These are phyloP conservation scores for Dendrocopos noguchii DNA, from an alignment of 2,113 vertebrate genomes.

Conservation along the genomic window DNA sequence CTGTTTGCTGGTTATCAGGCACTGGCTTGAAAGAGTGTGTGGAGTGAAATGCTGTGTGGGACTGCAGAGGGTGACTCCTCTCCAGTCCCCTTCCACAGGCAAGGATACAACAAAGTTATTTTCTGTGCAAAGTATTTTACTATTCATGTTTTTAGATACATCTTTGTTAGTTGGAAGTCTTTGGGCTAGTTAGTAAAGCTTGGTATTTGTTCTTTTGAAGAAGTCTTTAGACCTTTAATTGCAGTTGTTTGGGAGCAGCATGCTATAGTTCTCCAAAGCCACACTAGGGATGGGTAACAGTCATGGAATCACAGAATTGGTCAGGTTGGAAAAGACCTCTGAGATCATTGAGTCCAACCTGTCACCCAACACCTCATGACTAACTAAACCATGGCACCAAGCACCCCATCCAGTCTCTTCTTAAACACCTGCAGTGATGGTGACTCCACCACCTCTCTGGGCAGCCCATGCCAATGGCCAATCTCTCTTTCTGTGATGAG, in stretches of 20 bases:
- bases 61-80: too few species aligned
- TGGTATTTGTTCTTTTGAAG: background rate
- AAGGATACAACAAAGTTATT: background rate
- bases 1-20: background rate
- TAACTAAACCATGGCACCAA: too few species aligned
- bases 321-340: too few species aligned
- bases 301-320: background rate
- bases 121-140: background rate
- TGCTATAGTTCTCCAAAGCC: background rate
- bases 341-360: too few species aligned
- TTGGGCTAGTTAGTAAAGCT: background rate
- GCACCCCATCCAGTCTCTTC: too few species aligned
- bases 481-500: too few species aligned
- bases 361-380: too few species aligned
- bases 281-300: fast-evolving
- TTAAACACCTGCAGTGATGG: too few species aligned
- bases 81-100: background rate
- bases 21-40: background rate
- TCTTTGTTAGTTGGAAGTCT: background rate
- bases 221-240: background rate
- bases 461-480: too few species aligned
- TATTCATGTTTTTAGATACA: background rate
- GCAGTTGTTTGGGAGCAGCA: background rate
- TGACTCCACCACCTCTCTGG: too few species aligned
- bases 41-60: background rate